phyloP scores from a whole-genome alignment of 2,113 vertebrate genomes.

The Tachysurus vachellii region DNA sequence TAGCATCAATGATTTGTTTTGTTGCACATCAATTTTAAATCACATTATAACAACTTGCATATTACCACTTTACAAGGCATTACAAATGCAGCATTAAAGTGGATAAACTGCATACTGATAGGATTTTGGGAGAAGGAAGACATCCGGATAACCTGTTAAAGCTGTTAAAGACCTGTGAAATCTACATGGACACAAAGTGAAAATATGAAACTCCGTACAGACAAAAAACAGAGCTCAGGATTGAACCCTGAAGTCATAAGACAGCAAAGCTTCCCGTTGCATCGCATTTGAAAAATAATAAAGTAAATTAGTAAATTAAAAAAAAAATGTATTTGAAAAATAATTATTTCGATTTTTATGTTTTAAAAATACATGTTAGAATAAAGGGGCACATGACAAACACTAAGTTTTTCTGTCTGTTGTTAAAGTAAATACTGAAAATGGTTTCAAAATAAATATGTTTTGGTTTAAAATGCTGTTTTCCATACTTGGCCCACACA shows the following conservation, averaged over 20 bases:
- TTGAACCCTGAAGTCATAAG: not conserved
- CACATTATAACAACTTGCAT: not conserved
- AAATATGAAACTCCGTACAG: not conserved
- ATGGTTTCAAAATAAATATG: not conserved
- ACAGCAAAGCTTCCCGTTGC: not conserved
- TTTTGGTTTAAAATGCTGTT: not conserved
- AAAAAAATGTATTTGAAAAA: not conserved
- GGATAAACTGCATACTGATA: not conserved
- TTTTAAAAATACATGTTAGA: not conserved
- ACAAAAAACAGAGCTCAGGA: not conserved
- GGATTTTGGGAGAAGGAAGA: not conserved
- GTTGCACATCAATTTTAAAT: too few relatives aligned
- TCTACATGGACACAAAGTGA: not conserved
- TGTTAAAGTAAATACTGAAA: not conserved
- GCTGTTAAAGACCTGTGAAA: not conserved
- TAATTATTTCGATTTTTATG: not conserved
- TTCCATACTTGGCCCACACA: not conserved
- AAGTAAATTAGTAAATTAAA: too few relatives aligned
- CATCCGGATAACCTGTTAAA: not conserved
- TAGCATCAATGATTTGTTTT: not conserved
- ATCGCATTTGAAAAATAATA: not conserved
- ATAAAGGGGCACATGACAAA: not conserved
- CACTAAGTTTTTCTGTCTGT: not conserved
- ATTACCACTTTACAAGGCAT: not conserved
- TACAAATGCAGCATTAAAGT: not conserved